Percentiles rank a stretch among this genome's conserved stretches.
These are phyloP conservation scores for Sipha flava DNA, from an alignment of 1,140 invertebrate species.

Conservation along the genomic window DNA sequence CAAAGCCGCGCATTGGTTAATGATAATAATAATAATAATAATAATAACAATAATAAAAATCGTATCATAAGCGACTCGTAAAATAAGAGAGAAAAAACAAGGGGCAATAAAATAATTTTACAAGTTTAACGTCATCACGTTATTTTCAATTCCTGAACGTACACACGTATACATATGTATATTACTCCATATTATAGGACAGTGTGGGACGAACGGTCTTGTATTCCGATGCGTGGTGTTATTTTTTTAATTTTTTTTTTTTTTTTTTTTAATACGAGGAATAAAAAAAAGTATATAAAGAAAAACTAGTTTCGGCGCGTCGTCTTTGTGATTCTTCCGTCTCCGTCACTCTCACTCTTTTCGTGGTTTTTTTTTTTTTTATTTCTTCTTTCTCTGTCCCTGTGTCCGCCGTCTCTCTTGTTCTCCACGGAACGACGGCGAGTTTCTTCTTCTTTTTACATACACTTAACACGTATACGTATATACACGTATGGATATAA, in stretches of 20 bases:
- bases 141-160: conserved; percentile 7
- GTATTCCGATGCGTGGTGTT: conserved; percentile 16
- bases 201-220: conserved; percentile 27
- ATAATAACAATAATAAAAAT: neutral
- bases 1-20: neutral
- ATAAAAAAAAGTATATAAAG: conserved; percentile 15
- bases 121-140: conserved; percentile 29
- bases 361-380: no score
- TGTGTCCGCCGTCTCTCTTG: no score
- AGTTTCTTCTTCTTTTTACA: neutral
- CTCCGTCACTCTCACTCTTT: neutral
- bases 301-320: conserved; percentile 31
- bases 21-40: neutral
- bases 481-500: neutral
- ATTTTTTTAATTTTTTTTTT: conserved; percentile 1
- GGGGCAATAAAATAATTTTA: conserved; percentile 32
- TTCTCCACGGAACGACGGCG: neutral
- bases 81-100: neutral
- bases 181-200: conserved; percentile 31
- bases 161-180: neutral
- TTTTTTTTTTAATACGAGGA: conserved; percentile 16
- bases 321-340: conserved; percentile 10
- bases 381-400: no score
- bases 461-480: neutral
- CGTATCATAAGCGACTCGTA: neutral